Evolutionary conservation across 2,113 vertebrate species (phyloP).

Genomic region (Nannospalax galili): DNA sequence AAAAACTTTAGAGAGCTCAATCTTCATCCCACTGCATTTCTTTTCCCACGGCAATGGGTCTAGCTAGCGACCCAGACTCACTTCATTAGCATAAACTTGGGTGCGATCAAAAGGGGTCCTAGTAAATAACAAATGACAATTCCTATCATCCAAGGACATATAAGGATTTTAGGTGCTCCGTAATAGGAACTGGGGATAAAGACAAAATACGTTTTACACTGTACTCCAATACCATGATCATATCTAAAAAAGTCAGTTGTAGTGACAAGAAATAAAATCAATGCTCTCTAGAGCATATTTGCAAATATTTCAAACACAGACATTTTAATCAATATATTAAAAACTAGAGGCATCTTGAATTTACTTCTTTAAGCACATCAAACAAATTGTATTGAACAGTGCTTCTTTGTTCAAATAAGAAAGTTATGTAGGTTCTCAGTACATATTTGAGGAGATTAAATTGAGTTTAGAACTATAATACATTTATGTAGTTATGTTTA

Average conservation of each 20-base stretch:
- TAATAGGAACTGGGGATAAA: not conserved
- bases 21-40: not conserved
- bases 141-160: not conserved
- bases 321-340: not conserved
- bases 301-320: not conserved
- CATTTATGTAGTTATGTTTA: too few species aligned
- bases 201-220: not conserved
- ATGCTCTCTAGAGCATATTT: not conserved
- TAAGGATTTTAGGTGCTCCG: not conserved
- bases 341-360: not conserved
- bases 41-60: not conserved
- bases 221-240: not conserved
- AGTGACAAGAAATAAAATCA: not conserved
- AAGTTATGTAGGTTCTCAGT: conserved; percentile 6
- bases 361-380: not conserved
- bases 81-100: not conserved
- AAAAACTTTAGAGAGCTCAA: not conserved
- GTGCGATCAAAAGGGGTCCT: not conserved
- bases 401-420: not conserved
- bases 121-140: not conserved
- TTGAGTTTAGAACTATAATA: conserved; percentile 39
- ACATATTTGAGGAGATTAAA: conserved; percentile 22
- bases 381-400: conserved; percentile 27
- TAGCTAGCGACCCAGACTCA: not conserved
- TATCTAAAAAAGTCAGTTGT: not conserved